Base-by-base conservation (phyloP, 2,113 vertebrate species). In the Ardeotis arabs region DNA sequence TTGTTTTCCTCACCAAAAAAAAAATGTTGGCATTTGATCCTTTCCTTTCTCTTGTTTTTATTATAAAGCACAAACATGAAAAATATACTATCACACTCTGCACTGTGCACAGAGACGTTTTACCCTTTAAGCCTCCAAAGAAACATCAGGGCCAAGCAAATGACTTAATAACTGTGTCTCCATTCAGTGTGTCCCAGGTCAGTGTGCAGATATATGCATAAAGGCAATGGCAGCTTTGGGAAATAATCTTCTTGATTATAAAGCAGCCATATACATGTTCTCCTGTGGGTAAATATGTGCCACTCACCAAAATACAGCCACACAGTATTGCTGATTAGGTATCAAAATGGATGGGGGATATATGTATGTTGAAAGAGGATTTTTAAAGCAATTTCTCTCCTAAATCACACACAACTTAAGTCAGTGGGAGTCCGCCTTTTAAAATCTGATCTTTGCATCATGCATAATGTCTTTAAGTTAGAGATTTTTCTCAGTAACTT, bases 101-200 rank as follows among this genome's bases (percentile, higher is more conserved):
- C 87, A 47, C 88, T 29, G 68, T 81, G 82, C 55, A 23, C 60
- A 53, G 74, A 68, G 70, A 59, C 41, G 25, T 92, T 89, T 92
- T 35, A 60, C 68, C 95, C 80, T 96, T 84, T 73, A 77, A 93
- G 90, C 93, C 91, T 93, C 85, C 82, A 69, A 90, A 90, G 95
- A 78, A 96, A 80, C 70, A 89, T 29, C 72, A 85, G 92, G 87
- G 67, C 92, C 84, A 28, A 93, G 84, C 74, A 97, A 95, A 89
- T 44, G 89, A 92, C 95, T 95, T 73, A 76, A 70, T 95, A 94
- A 68, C 58, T 16, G 72, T 68, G 66, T 73, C 41, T 90, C 82
- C 80, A 33, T 67, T 79, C 90, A n/a, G 75, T 4, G 63, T 41
- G 62, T 79, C 94, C 92, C 85, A 95, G 89, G 66, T n/a, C 75